These are phyloP conservation scores for Gallinago stenura DNA, from an alignment of 2,797 vertebrate species.

Conservation along the genomic window DNA sequence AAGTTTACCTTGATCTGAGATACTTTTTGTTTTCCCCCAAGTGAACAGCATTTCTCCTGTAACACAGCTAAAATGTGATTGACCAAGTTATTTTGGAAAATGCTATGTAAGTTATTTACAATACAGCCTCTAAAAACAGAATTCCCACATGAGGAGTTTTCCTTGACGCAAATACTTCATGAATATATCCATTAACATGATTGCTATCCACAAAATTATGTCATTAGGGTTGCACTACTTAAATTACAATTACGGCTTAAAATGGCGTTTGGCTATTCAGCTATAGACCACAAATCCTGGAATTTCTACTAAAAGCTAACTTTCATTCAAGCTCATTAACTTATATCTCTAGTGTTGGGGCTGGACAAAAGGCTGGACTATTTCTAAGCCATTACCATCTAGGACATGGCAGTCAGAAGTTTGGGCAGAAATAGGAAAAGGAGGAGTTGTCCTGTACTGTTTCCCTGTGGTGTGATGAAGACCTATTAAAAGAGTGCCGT, in stretches of 20 bases:
- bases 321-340: background rate
- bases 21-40: background rate
- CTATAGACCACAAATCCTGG: background rate
- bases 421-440: background rate
- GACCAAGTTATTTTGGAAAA: background rate
- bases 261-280: background rate
- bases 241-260: background rate
- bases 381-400: background rate
- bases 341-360: background rate
- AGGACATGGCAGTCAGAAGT: background rate
- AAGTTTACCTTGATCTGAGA: slow-evolving; percentile 1
- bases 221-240: background rate
- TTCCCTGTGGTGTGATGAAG: background rate
- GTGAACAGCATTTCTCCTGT: background rate
- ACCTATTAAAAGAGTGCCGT: background rate
- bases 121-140: background rate
- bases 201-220: background rate
- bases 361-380: background rate
- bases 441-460: fast-evolving
- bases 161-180: background rate
- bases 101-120: background rate
- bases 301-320: background rate
- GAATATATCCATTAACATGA: background rate
- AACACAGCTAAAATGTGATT: background rate
- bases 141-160: background rate